Conservation (phyloP, 2,113 vertebrate species). For the Mesocricetus auratus region DNA sequence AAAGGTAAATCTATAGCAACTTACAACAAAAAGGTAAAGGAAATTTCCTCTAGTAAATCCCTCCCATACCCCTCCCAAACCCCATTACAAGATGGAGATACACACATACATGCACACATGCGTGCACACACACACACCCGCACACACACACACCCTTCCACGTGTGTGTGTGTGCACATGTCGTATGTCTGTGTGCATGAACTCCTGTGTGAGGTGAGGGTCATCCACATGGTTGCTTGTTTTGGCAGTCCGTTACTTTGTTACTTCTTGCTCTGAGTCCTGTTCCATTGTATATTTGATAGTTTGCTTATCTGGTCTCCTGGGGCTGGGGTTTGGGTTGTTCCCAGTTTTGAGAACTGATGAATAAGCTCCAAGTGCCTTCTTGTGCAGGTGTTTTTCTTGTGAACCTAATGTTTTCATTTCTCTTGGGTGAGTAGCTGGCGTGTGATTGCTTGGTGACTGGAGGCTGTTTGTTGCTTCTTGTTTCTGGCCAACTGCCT, state of each 20-base stretch:
- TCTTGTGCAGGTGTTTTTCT: constrained; percentile 30
- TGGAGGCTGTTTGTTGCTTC: not conserved
- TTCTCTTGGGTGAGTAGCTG: not conserved
- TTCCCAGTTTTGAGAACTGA: not conserved
- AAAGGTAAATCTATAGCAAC: no score
- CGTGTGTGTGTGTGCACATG: not conserved
- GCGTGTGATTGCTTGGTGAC: not conserved
- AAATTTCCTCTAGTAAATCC: not conserved
- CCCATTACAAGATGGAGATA: not conserved
- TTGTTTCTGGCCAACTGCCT: not conserved
- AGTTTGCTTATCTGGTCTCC: not conserved
- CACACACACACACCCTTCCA: not conserved
- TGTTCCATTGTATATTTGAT: not conserved
- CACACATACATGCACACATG: no score
- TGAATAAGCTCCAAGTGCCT: not conserved
- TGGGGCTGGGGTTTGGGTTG: not conserved
- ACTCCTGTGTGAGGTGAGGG: not conserved
- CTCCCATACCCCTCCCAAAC: not conserved
- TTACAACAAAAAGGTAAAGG: not conserved
- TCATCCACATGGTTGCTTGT: not conserved
- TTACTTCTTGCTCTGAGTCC: not conserved
- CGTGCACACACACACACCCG: not conserved
- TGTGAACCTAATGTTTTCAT: constrained; percentile 35
- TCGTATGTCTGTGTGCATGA: not conserved
- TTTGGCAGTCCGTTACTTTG: not conserved